phyloP scores from a whole-genome alignment of 2,797 vertebrate species.

The Natrix natrix region DNA sequence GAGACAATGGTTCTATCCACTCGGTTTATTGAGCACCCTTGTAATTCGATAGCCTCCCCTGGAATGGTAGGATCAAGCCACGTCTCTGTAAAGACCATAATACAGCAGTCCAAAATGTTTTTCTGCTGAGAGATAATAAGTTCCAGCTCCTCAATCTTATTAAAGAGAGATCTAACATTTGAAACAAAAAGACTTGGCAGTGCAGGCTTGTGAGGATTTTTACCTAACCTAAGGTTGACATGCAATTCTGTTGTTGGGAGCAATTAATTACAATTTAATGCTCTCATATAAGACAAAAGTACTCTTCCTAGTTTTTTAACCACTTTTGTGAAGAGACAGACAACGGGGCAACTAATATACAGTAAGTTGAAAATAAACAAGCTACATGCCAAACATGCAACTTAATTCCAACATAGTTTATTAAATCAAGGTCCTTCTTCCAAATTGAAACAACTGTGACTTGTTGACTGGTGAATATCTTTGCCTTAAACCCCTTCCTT shows the following conservation, averaged over 20 bases:
- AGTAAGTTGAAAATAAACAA: neutral
- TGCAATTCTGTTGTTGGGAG: neutral
- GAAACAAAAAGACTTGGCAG: too few relatives aligned
- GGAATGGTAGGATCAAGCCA: too few relatives aligned
- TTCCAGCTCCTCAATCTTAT: too few relatives aligned
- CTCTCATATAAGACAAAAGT: neutral
- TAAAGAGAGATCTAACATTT: too few relatives aligned
- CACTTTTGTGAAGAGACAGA: neutral
- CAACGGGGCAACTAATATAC: neutral
- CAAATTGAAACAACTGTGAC: neutral
- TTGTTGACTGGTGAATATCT: constrained; percentile 16
- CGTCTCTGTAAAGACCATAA: too few relatives aligned
- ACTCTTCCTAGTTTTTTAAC: neutral
- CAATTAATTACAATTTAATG: neutral
- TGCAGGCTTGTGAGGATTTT: too few relatives aligned
- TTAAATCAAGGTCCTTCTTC: neutral
- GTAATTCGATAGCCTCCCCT: too few relatives aligned
- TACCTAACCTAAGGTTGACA: neutral
- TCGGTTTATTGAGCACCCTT: too few relatives aligned
- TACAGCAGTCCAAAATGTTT: too few relatives aligned
- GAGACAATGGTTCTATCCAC: too few relatives aligned
- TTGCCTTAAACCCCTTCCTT: constrained; percentile 31
- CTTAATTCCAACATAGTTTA: neutral
- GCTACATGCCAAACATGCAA: neutral
- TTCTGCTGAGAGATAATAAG: too few relatives aligned